Conservation (phyloP, 2,797 vertebrate species). For the Pogonophryne albipinna region DNA sequence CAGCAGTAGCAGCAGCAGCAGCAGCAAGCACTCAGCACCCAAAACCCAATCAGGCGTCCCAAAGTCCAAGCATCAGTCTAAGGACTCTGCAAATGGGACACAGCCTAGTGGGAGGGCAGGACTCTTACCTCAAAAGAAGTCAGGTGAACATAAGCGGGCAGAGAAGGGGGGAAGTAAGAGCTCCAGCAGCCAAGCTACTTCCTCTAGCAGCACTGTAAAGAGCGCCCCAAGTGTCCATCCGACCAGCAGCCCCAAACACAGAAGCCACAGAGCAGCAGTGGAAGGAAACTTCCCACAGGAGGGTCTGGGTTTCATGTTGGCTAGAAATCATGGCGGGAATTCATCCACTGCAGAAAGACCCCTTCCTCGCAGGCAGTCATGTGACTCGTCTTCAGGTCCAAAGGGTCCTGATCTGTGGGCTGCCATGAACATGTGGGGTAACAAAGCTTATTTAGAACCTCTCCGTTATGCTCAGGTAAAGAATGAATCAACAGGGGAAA, state of each 20-base stretch:
- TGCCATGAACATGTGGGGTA: constrained; percentile 77
- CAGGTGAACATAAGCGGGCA: constrained; percentile 53
- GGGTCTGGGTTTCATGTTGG: constrained; percentile 84
- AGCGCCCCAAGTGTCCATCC: constrained; percentile 75
- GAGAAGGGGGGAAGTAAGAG: constrained; percentile 69
- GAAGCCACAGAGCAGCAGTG: constrained; percentile 70
- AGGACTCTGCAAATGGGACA: constrained; percentile 63
- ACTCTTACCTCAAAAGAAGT: constrained; percentile 73
- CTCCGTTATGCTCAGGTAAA: constrained; percentile 82
- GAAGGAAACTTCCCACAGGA: constrained; percentile 88
- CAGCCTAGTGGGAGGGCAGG: constrained; percentile 47
- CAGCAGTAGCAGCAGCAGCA: constrained; percentile 30
- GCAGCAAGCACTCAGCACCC: constrained; percentile 65
- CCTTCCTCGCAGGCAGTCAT: constrained; percentile 70
- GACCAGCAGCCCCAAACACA: constrained; percentile 73
- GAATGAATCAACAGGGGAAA: constrained; percentile 85
- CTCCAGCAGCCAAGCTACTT: constrained; percentile 63
- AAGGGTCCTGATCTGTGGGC: constrained; percentile 79
- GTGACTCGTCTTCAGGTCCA: constrained; percentile 62
- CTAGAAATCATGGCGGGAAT: constrained; percentile 84
- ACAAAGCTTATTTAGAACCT: constrained; percentile 74
- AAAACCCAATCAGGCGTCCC: constrained; percentile 58
- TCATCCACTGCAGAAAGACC: constrained; percentile 67
- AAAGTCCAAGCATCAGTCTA: constrained; percentile 68
- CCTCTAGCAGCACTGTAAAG: constrained; percentile 73